Evolutionary conservation across 2,888 invertebrate species (phyloP).

Genomic region (Tenthredo distinguenda): DNA sequence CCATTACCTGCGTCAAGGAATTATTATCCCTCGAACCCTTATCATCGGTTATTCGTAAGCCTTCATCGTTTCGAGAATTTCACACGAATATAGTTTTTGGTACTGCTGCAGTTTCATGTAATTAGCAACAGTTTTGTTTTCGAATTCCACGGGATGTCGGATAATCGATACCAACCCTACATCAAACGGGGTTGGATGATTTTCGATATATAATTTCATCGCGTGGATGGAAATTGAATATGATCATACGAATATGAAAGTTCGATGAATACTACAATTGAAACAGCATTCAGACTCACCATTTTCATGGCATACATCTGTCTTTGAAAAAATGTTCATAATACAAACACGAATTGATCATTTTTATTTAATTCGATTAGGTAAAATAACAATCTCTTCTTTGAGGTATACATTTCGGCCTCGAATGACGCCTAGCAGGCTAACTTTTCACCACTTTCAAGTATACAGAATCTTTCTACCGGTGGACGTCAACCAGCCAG

Average conservation of each 20-base stretch:
- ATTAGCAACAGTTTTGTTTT: background rate
- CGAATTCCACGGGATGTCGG: background rate
- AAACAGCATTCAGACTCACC: no score
- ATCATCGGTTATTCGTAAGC: background rate
- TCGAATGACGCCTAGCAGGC: background rate
- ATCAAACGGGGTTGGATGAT: no score
- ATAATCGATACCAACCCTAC: no score
- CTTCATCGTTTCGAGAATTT: background rate
- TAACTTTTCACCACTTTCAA: conserved; percentile 2
- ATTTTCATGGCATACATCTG: no score
- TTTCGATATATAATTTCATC: no score
- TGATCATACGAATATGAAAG: no score
- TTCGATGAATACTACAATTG: no score
- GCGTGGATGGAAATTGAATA: no score
- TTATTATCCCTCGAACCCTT: background rate
- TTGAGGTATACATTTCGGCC: background rate
- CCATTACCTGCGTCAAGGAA: background rate
- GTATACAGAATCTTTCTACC: background rate
- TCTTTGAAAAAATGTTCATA: no score
- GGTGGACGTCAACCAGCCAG: background rate
- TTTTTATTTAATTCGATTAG: background rate
- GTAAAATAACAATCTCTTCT: no score
- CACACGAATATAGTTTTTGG: background rate
- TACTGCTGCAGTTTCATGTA: background rate
- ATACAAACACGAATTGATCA: no score